Conservation (phyloP, 1,140 invertebrate genomes). For the Heterodera carotae region DNA sequence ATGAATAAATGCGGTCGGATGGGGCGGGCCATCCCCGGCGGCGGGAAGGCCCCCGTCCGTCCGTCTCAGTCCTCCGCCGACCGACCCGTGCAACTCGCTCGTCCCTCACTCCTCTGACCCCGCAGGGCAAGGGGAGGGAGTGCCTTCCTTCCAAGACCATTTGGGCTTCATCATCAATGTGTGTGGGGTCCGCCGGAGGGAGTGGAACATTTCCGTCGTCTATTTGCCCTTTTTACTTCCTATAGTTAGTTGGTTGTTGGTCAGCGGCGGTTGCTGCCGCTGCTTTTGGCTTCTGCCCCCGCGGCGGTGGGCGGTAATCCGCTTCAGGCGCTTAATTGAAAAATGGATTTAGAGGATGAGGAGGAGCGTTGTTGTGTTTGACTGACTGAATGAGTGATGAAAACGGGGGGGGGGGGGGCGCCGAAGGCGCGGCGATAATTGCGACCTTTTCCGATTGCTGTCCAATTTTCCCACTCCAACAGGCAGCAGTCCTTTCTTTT, state of each 20-base stretch:
- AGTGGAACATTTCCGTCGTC: conserved; percentile 2
- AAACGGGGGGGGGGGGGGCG: conserved; percentile 5
- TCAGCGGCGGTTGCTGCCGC: not conserved
- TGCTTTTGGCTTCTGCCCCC: not conserved
- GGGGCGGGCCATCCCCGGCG: too few relatives aligned
- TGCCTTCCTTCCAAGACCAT: not conserved
- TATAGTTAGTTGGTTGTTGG: not conserved
- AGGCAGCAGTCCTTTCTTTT: not conserved
- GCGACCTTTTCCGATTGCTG: not conserved
- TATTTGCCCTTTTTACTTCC: not conserved
- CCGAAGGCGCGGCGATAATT: not conserved
- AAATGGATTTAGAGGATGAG: not conserved
- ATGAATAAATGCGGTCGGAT: too few relatives aligned
- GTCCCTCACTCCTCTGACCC: not conserved
- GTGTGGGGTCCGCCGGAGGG: not conserved
- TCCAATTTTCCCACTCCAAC: not conserved
- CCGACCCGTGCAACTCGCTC: not conserved
- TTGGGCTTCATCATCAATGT: not conserved
- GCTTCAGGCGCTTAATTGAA: conserved; percentile 9
- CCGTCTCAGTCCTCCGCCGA: not conserved
- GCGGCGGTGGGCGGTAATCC: conserved; percentile 11
- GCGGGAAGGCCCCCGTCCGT: not conserved
- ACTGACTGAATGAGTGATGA: not conserved
- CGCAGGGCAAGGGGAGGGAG: too few relatives aligned
- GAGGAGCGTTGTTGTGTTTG: not conserved